Percentiles rank a stretch among this genome's conserved stretches.
phyloP scores from a whole-genome alignment of 2,797 vertebrate species.

The Arctocebus calabarensis region DNA sequence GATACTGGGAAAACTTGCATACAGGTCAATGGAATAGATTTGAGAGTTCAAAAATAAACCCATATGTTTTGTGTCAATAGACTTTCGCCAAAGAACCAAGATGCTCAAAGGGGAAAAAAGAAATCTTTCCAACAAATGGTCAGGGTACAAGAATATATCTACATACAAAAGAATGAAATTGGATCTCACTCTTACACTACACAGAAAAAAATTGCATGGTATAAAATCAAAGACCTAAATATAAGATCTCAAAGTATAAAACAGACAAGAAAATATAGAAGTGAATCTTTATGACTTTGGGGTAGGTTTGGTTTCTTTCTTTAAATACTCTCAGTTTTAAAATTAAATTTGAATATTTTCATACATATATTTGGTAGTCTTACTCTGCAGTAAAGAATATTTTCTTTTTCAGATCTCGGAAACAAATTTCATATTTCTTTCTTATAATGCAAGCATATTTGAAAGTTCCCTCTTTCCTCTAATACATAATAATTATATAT shows the following conservation, averaged over 20 bases:
- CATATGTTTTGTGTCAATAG: neutral
- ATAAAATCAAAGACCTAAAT: neutral
- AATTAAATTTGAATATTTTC: neutral
- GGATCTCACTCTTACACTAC: neutral
- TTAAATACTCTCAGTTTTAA: neutral
- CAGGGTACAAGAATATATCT: neutral
- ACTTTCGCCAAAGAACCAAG: neutral
- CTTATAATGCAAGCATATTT: neutral
- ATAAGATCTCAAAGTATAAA: neutral
- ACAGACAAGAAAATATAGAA: neutral
- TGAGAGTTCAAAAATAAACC: neutral
- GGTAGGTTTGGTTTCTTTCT: neutral
- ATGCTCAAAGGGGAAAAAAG: neutral
- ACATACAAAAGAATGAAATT: neutral
- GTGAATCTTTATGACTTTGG: neutral
- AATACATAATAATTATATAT: neutral
- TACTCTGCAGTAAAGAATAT: neutral
- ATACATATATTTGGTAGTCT: neutral
- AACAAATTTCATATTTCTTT: neutral
- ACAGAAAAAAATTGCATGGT: neutral
- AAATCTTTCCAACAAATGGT: neutral
- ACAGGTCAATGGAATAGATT: neutral
- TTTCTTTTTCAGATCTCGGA: constrained; percentile 11
- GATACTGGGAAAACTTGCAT: neutral
- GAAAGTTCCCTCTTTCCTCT: neutral